Evolutionary conservation across 2,888 invertebrate genomes (phyloP).

Genomic region (Hyposoter didymator): DNA sequence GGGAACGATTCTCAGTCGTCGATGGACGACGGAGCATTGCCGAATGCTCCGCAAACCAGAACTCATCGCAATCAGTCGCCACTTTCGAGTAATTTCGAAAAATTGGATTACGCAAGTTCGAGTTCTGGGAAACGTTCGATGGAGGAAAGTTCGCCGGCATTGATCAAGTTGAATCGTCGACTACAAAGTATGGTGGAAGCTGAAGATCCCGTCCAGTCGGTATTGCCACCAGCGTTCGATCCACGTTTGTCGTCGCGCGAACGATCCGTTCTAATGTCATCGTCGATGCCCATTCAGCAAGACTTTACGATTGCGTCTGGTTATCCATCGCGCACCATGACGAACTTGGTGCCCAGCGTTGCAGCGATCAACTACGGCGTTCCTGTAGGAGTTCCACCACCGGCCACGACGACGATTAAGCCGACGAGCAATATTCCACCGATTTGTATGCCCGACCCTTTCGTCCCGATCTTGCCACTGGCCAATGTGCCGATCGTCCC

Average conservation of each 20-base stretch:
- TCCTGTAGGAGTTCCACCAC: slow-evolving; percentile 61
- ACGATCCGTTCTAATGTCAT: slow-evolving; percentile 55
- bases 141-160: not conserved
- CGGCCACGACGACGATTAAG: slow-evolving; percentile 58
- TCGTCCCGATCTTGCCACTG: slow-evolving; percentile 40
- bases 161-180: slow-evolving; percentile 1
- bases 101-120: not conserved
- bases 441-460: slow-evolving; percentile 47
- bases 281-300: slow-evolving; percentile 43
- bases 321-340: slow-evolving; percentile 37
- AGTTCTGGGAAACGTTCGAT: not conserved
- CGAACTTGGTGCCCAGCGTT: slow-evolving; percentile 20
- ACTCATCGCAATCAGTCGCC: slow-evolving; percentile 33
- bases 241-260: slow-evolving; percentile 58
- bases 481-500: slow-evolving; percentile 37
- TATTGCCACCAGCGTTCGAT: slow-evolving; percentile 55
- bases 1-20: slow-evolving; percentile 47
- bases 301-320: slow-evolving; percentile 43
- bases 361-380: slow-evolving; percentile 61
- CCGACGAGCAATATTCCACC: slow-evolving; percentile 43
- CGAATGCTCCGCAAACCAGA: slow-evolving; percentile 41
- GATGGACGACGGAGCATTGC: slow-evolving; percentile 60
- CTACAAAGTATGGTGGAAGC: slow-evolving; percentile 56
- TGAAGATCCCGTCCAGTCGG: slow-evolving; percentile 3
- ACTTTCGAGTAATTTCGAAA: slow-evolving; percentile 51